Percentiles rank a stretch among this genome's conserved stretches.
Conservation (phyloP, 2,888 invertebrate species). For the Agrochola circellaris region DNA sequence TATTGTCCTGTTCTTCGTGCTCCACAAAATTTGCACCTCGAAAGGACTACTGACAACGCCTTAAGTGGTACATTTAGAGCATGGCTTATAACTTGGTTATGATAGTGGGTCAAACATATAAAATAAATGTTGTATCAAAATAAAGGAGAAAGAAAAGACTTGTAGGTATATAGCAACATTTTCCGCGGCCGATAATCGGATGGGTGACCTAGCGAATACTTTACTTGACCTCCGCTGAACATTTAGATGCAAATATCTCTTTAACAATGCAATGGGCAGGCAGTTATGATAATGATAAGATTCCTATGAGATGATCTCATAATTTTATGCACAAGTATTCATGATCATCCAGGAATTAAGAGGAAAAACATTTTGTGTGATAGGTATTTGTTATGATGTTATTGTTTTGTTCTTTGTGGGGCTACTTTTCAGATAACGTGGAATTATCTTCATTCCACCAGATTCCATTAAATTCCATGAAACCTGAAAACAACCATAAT, state of each 20-base stretch:
- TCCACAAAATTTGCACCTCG: not conserved
- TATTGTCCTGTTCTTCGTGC: not conserved
- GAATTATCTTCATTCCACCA: not conserved
- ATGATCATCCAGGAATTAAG: slow-evolving; percentile 15
- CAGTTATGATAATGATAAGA: slow-evolving; percentile 60
- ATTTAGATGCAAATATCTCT: slow-evolving; percentile 65
- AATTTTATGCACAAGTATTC: slow-evolving; percentile 54
- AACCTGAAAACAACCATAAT: not conserved
- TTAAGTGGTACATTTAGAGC: not conserved
- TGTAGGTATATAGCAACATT: not conserved
- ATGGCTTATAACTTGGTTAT: not conserved
- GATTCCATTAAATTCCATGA: not conserved
- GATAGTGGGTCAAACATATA: too few species aligned
- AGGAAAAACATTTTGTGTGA: not conserved
- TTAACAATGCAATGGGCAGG: slow-evolving; percentile 60
- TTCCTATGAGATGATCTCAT: slow-evolving; percentile 64
- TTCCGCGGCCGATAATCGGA: slow-evolving; percentile 23
- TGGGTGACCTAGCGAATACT: slow-evolving; percentile 59
- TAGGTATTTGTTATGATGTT: not conserved
- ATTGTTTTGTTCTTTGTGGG: not conserved
- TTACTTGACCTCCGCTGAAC: slow-evolving; percentile 52
- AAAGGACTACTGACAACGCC: not conserved
- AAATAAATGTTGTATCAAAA: not conserved
- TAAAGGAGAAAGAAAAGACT: not conserved
- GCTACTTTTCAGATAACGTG: not conserved